Evolutionary conservation across 2,113 vertebrate species (phyloP).

Genomic region (Muntiacus muntjak): DNA sequence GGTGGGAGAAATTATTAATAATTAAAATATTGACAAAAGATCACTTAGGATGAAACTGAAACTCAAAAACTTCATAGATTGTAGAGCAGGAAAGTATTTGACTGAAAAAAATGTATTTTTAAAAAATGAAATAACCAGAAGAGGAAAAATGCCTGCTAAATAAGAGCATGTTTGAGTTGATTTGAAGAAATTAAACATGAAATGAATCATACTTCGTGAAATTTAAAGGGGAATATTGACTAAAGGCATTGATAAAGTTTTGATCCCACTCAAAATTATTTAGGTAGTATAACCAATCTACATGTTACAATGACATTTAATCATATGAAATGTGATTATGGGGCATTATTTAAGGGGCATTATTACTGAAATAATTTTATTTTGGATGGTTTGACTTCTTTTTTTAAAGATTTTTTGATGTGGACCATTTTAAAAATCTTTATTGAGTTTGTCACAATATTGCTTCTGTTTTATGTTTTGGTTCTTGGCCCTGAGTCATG

Average conservation of each 20-base stretch:
- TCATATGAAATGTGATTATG: neutral
- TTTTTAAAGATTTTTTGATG: neutral
- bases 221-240: neutral
- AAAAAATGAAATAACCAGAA: neutral
- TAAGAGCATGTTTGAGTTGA: neutral
- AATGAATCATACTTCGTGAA: neutral
- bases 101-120: neutral
- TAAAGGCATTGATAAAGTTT: neutral
- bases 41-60: neutral
- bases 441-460: neutral
- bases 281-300: neutral
- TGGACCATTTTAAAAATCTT: neutral
- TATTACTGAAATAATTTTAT: neutral
- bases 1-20: neutral
- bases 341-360: neutral
- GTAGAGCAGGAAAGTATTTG: neutral
- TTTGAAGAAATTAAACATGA: constrained; percentile 13
- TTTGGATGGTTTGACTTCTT: neutral
- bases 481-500: neutral
- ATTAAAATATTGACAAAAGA: neutral
- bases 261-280: neutral
- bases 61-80: neutral
- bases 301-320: neutral
- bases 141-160: neutral
- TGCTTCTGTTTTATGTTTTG: neutral